phyloP scores from a whole-genome alignment of 2,888 invertebrate species.

The Arrhopalites spinosus region DNA sequence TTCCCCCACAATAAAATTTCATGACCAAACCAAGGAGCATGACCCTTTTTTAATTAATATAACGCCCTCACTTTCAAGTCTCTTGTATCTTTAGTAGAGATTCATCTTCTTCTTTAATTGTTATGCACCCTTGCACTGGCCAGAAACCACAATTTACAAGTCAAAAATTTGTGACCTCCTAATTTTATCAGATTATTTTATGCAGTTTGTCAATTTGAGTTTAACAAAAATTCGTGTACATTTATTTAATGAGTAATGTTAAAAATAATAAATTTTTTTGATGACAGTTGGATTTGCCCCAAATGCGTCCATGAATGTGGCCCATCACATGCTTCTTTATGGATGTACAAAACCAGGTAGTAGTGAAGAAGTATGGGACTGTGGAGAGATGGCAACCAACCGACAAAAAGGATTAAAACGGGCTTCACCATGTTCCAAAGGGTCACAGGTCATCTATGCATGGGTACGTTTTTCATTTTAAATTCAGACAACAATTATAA shows the following conservation, averaged over 20 bases:
- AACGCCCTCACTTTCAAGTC: not conserved
- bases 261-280: not conserved
- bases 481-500: too few relatives aligned
- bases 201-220: not conserved
- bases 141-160: too few relatives aligned
- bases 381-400: conserved; percentile 83
- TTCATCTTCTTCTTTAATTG: too few relatives aligned
- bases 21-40: not conserved
- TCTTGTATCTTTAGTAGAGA: not conserved
- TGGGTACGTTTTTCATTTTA: conserved; percentile 76
- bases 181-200: not conserved
- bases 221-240: not conserved
- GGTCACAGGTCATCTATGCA: conserved; percentile 82
- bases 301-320: conserved; percentile 85
- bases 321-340: conserved; percentile 92
- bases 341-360: conserved; percentile 83
- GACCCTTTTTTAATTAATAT: not conserved
- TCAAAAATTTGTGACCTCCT: not conserved
- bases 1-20: not conserved
- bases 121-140: not conserved
- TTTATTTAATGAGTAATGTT: not conserved
- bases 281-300: conserved; percentile 86
- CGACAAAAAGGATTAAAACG: conserved; percentile 62
- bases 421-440: conserved; percentile 76
- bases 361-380: conserved; percentile 78